Conservation (phyloP, 2,797 vertebrate species). For the Sebastes itinus region DNA sequence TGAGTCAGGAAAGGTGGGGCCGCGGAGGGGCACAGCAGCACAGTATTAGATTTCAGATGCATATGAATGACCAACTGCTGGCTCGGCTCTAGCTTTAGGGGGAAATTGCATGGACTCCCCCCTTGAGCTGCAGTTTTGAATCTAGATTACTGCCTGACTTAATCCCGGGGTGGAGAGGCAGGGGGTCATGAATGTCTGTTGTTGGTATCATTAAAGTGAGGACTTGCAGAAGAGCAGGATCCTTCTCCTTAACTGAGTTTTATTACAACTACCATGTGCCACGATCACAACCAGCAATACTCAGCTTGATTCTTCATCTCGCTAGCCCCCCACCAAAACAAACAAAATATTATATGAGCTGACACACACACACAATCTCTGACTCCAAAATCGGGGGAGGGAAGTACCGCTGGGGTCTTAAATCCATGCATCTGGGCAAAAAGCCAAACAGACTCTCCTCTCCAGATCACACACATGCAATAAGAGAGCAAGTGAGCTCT, state of each 20-base stretch:
- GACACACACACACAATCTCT: background rate
- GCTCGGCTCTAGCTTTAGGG: constrained; percentile 72
- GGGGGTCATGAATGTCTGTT: constrained; percentile 75
- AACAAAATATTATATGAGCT: constrained; percentile 14
- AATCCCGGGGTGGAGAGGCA: constrained; percentile 66
- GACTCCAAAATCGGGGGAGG: constrained; percentile 31
- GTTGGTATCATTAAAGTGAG: constrained; percentile 70
- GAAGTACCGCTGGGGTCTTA: constrained; percentile 51
- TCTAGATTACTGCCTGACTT: constrained; percentile 73
- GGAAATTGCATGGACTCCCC: constrained; percentile 75
- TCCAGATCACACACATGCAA: constrained; percentile 64
- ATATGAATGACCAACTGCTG: constrained; percentile 85
- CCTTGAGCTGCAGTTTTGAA: constrained; percentile 79
- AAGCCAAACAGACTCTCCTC: constrained; percentile 73
- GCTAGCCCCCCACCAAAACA: background rate
- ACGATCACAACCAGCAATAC: background rate
- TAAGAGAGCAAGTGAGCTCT: constrained; percentile 49
- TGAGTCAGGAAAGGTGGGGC: constrained; percentile 76
- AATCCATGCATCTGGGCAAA: constrained; percentile 77
- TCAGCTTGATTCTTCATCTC: background rate
- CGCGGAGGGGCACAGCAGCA: constrained; percentile 67
- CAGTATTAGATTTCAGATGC: constrained; percentile 86
- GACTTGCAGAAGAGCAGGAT: constrained; percentile 44
- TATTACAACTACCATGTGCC: background rate
- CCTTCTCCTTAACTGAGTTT: constrained; percentile 17